Evolutionary conservation across 2,888 invertebrate genomes (phyloP).

Genomic region (Meliscaeva auricollis): DNA sequence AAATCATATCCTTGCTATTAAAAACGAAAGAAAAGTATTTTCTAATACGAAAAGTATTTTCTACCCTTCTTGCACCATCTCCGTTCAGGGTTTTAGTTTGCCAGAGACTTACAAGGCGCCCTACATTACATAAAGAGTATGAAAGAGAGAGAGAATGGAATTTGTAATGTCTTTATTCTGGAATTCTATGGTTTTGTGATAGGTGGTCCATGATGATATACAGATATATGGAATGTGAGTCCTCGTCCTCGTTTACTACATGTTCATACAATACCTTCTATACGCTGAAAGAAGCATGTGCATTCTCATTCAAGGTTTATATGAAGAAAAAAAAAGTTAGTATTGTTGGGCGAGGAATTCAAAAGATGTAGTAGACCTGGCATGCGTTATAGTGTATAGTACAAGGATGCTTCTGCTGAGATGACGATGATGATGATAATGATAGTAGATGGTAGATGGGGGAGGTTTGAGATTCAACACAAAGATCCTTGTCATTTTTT

Average conservation of each 20-base stretch:
- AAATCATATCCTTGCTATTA: slow-evolving; percentile 49
- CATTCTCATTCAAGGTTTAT: slow-evolving; percentile 56
- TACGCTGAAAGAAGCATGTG: slow-evolving; percentile 25
- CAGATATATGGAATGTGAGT: not conserved
- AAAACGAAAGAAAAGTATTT: slow-evolving; percentile 6
- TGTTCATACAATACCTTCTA: slow-evolving; percentile 21
- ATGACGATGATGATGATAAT: not conserved
- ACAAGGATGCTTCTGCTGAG: slow-evolving; percentile 13
- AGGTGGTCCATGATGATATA: slow-evolving; percentile 4
- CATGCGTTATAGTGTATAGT: slow-evolving; percentile 14
- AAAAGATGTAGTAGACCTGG: slow-evolving; percentile 55
- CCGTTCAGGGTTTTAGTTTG: not conserved
- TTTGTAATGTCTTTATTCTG: slow-evolving; percentile 59
- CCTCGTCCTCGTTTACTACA: slow-evolving; percentile 6
- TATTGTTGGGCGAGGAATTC: slow-evolving; percentile 60
- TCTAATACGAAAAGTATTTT: too few species aligned
- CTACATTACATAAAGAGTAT: not conserved
- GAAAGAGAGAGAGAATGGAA: slow-evolving; percentile 39
- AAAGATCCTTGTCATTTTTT: slow-evolving; percentile 58
- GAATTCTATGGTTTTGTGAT: slow-evolving; percentile 62
- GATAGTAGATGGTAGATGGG: not conserved
- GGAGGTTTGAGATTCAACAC: not conserved
- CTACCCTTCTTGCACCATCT: not conserved
- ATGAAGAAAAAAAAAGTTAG: slow-evolving; percentile 33
- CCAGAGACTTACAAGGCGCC: slow-evolving; percentile 22